Evolutionary conservation across 2,797 vertebrate genomes (phyloP).

Genomic region (Melanotaenia boesemani): DNA sequence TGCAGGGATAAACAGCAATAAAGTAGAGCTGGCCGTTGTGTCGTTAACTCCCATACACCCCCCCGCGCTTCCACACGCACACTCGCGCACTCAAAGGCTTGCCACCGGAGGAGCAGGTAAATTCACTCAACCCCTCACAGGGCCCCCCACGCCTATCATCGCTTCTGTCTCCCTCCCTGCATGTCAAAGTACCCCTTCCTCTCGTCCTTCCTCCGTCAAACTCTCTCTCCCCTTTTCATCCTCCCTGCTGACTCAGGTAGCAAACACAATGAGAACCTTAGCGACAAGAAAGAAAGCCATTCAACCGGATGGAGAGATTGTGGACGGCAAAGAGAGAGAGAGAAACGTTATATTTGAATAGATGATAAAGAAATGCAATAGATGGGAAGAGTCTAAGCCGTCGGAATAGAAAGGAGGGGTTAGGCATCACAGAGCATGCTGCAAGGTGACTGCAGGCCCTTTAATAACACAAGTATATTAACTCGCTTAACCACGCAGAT

Average conservation of each 20-base stretch:
- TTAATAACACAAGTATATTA: conserved; percentile 78
- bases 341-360: conserved; percentile 72
- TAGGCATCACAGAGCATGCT: conserved; percentile 49
- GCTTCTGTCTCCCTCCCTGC: conserved; percentile 61
- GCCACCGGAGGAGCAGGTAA: conserved; percentile 75
- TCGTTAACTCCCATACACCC: conserved; percentile 60
- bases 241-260: conserved; percentile 83
- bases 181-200: conserved; percentile 61
- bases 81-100: conserved; percentile 24
- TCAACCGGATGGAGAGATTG: conserved; percentile 73
- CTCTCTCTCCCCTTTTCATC: conserved; percentile 69
- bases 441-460: conserved; percentile 73
- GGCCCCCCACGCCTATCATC: conserved; percentile 61
- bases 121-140: conserved; percentile 66
- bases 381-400: conserved; percentile 66
- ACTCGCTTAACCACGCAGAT: conserved; percentile 77
- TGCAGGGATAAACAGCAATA: conserved; percentile 83
- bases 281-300: conserved; percentile 70
- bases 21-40: conserved; percentile 74
- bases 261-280: conserved; percentile 74
- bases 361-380: conserved; percentile 74
- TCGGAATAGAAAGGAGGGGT: conserved; percentile 37
- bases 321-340: conserved; percentile 34
- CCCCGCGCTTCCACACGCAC: conserved; percentile 33
- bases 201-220: conserved; percentile 58